Evolutionary conservation across 2,888 invertebrate genomes (phyloP).

Genomic region (Latheticus oryzae): DNA sequence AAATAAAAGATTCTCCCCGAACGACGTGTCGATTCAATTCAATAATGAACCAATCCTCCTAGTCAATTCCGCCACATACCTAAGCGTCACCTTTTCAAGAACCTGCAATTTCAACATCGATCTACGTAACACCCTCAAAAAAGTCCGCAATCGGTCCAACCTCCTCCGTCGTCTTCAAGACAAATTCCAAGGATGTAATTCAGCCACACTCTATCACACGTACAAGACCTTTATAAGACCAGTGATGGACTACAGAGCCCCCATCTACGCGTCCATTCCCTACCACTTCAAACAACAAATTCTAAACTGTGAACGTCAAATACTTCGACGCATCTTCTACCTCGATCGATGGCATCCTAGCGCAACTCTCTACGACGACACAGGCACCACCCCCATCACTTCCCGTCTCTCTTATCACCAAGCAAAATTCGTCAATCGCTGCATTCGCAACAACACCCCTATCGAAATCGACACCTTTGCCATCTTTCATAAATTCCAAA

Average conservation of each 20-base stretch:
- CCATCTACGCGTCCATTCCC: neutral
- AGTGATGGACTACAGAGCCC: slow-evolving; percentile 3
- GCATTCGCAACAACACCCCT: no score
- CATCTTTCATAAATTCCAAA: no score
- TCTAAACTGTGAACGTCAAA: neutral
- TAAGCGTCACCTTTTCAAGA: slow-evolving; percentile 30
- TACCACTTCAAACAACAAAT: neutral
- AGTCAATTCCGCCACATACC: slow-evolving; percentile 24
- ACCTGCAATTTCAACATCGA: slow-evolving; percentile 14
- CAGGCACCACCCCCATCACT: slow-evolving; percentile 3
- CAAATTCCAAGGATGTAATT: neutral
- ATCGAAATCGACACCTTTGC: no score
- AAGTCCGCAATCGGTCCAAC: slow-evolving; percentile 1
- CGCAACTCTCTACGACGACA: neutral
- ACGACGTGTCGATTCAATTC: slow-evolving; percentile 20
- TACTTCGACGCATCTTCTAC: neutral
- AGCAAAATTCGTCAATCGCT: no score
- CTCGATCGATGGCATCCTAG: neutral
- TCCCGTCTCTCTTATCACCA: no score
- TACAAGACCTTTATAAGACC: slow-evolving; percentile 12
- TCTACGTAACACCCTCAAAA: slow-evolving; percentile 5
- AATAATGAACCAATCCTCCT: slow-evolving; percentile 13
- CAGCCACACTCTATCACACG: slow-evolving; percentile 1
- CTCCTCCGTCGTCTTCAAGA: neutral
- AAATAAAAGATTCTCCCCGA: slow-evolving; percentile 3